Conservation (phyloP, 2,888 invertebrate species). For the Liopterus haemorrhoidalis region DNA sequence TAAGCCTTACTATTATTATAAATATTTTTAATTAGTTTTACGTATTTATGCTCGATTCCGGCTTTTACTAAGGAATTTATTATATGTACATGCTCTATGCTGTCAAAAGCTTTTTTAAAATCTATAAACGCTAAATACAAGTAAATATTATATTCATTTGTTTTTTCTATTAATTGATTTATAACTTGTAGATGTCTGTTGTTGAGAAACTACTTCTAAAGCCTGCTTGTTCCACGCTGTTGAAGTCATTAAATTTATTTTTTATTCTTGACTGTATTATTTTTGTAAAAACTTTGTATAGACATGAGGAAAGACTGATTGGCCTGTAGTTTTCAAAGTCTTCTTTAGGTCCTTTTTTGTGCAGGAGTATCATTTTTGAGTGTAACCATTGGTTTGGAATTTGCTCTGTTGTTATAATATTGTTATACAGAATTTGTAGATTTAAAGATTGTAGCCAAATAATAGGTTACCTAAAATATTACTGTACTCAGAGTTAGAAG, state of each 20-base stretch:
- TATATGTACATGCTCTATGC: slow-evolving; percentile 9
- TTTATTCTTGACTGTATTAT: too few species aligned
- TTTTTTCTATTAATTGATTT: slow-evolving; percentile 6
- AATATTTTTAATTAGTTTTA: slow-evolving; percentile 7
- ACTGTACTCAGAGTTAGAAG: too few species aligned
- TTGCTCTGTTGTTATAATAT: too few species aligned
- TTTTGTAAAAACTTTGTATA: too few species aligned
- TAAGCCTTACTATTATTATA: not conserved
- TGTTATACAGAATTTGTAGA: too few species aligned
- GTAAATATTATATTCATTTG: slow-evolving; percentile 1
- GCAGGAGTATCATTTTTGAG: too few species aligned
- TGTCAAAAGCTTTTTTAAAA: slow-evolving; percentile 8
- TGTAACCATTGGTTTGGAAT: too few species aligned
- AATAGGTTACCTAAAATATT: too few species aligned
- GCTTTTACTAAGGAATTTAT: slow-evolving; percentile 2
- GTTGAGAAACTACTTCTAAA: slow-evolving; percentile 5
- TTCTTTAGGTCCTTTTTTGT: too few species aligned
- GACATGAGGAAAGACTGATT: too few species aligned
- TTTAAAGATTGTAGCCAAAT: too few species aligned
- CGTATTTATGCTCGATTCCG: slow-evolving; percentile 6
- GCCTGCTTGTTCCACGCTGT: not conserved
- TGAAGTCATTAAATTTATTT: slow-evolving; percentile 1
- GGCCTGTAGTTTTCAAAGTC: too few species aligned
- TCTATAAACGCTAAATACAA: not conserved
- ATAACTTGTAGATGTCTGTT: slow-evolving; percentile 5